These are phyloP conservation scores for Neoascia interrupta DNA, from an alignment of 2,888 invertebrate genomes.

Conservation along the genomic window DNA sequence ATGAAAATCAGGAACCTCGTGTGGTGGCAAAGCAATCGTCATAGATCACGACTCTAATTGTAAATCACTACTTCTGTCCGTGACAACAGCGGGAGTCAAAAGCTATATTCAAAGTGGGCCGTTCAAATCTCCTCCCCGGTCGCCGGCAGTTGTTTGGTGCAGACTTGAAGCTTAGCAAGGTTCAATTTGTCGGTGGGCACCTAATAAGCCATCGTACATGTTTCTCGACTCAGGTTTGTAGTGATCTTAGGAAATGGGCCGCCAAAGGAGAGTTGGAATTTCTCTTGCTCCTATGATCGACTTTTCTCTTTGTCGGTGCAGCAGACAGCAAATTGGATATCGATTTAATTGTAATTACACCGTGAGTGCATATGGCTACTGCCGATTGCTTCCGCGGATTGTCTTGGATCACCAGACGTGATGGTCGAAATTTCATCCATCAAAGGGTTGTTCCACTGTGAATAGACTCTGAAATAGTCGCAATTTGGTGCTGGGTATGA, in stretches of 20 bases:
- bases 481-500: constrained; percentile 2
- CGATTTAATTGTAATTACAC: constrained; percentile 53
- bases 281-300: constrained; percentile 41
- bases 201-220: constrained; percentile 29
- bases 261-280: constrained; percentile 29
- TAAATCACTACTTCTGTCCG: constrained; percentile 58
- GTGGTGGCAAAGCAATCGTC: constrained; percentile 62
- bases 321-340: constrained; percentile 32
- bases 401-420: constrained; percentile 27
- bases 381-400: constrained; percentile 37
- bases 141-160: constrained; percentile 8
- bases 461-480: neutral
- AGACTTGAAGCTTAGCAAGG: neutral
- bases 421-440: neutral
- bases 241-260: constrained; percentile 27
- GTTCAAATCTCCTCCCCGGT: constrained; percentile 10
- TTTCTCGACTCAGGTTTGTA: constrained; percentile 20
- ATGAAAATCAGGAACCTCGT: constrained; percentile 41
- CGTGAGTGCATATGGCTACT: constrained; percentile 28
- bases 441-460: constrained; percentile 11
- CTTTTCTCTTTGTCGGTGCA: constrained; percentile 58
- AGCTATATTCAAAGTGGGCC: constrained; percentile 12
- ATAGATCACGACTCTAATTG: constrained; percentile 66
- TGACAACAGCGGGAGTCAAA: constrained; percentile 59
- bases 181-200: constrained; percentile 55